Evolutionary conservation across 2,113 vertebrate genomes (phyloP).

Genomic region (Saguinus midas): DNA sequence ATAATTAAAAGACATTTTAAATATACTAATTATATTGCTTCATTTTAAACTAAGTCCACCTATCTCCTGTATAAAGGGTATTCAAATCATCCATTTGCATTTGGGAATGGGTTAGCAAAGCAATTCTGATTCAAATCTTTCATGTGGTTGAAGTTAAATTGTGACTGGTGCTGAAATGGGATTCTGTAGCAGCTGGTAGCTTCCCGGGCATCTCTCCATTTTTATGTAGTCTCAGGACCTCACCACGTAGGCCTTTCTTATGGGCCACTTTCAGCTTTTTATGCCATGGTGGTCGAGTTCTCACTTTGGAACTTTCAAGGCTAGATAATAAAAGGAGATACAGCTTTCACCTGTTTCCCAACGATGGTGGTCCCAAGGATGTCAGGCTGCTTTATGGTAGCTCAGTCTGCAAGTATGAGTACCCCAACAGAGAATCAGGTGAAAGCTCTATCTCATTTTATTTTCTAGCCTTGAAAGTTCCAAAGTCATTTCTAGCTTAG

Average conservation of each 20-base stretch:
- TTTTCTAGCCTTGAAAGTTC: background rate
- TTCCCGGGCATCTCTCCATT: background rate
- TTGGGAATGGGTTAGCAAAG: background rate
- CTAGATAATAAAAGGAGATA: too few species aligned
- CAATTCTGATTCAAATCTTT: background rate
- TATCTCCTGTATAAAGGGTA: background rate
- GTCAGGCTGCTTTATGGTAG: background rate
- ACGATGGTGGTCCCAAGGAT: background rate
- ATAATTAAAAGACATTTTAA: background rate
- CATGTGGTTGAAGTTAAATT: background rate
- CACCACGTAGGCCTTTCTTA: background rate
- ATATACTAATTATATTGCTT: background rate
- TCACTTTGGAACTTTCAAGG: too few species aligned
- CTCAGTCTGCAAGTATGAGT: background rate
- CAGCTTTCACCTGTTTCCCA: too few species aligned
- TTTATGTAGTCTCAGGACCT: background rate
- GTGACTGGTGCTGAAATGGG: background rate
- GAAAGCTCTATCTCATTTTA: background rate
- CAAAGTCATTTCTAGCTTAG: background rate
- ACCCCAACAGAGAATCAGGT: background rate
- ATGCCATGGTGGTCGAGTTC: too few species aligned
- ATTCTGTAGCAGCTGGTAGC: background rate
- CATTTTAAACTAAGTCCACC: background rate
- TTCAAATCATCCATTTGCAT: background rate
- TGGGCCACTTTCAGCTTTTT: background rate